These are phyloP conservation scores for Tonatia bakeri DNA, from an alignment of 2,113 vertebrate genomes.

Conservation along the genomic window DNA sequence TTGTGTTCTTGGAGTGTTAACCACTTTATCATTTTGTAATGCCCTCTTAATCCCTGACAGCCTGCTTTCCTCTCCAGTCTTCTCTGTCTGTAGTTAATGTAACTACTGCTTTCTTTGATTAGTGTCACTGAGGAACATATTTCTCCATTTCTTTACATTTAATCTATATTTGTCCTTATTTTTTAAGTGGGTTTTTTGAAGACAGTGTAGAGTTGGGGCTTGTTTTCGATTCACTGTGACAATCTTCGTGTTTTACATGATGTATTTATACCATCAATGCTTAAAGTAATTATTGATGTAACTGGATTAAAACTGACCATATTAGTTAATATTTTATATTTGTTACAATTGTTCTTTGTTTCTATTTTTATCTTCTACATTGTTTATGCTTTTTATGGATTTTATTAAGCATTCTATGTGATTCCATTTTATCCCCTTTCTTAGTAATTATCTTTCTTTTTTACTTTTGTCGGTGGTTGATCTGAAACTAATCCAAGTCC, in stretches of 20 bases:
- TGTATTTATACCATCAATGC: not conserved
- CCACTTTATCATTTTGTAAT: not conserved
- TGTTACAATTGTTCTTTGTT: not conserved
- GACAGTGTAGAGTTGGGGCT: not conserved
- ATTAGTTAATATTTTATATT: not conserved
- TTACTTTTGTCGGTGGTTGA: not conserved
- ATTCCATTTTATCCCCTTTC: not conserved
- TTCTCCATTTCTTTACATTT: not conserved
- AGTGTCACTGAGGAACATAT: not conserved
- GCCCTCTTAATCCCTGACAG: not conserved
- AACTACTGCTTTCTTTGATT: not conserved
- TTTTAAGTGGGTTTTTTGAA: not conserved
- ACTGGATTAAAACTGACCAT: not conserved
- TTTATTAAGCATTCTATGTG: not conserved
- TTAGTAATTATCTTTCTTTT: not conserved
- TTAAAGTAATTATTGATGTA: not conserved
- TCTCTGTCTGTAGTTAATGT: not conserved
- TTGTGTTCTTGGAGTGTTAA: not conserved
- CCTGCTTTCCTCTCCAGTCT: not conserved
- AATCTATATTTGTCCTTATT: not conserved
- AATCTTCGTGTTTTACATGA: not conserved
- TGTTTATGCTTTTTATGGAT: not conserved
- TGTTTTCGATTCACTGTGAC: not conserved
- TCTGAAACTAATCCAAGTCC: not conserved
- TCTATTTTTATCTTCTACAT: not conserved